Conservation (phyloP, 2,888 invertebrate genomes). For the Zhengitettix transpicula region DNA sequence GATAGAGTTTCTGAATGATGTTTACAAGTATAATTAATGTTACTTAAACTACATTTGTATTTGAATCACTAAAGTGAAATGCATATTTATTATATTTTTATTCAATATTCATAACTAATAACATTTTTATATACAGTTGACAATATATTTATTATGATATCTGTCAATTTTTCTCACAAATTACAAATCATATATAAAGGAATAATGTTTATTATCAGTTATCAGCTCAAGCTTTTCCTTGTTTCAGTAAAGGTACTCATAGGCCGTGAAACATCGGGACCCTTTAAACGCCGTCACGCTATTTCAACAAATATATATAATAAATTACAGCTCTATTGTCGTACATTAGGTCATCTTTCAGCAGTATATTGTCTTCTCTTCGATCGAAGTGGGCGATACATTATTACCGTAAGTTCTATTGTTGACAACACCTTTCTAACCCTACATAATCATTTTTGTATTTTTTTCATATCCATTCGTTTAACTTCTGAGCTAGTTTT, state of each 20-base stretch:
- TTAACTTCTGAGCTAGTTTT: too few relatives aligned
- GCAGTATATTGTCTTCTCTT: conserved; percentile 95
- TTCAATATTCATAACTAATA: too few relatives aligned
- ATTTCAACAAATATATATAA: conserved; percentile 45
- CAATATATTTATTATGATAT: neutral
- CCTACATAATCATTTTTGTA: too few relatives aligned
- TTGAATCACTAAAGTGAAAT: too few relatives aligned
- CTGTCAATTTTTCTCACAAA: neutral
- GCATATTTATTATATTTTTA: too few relatives aligned
- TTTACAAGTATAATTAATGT: too few relatives aligned
- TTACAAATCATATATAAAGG: neutral
- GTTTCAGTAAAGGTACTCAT: conserved; percentile 39
- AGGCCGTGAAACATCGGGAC: conserved; percentile 51
- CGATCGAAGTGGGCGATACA: conserved; percentile 79
- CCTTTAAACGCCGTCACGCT: conserved; percentile 36
- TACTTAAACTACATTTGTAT: too few relatives aligned
- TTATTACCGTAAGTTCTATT: conserved; percentile 55
- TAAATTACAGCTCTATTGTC: conserved; percentile 51
- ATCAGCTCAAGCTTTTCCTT: conserved; percentile 1
- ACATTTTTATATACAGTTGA: neutral
- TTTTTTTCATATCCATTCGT: too few relatives aligned
- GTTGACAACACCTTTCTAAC: neutral
- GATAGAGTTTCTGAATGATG: too few relatives aligned
- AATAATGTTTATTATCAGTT: neutral
- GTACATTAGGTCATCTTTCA: conserved; percentile 85